Percentiles rank a stretch among this genome's conserved stretches.
Conservation (phyloP, 2,797 vertebrate genomes). For the Myotis myotis region DNA sequence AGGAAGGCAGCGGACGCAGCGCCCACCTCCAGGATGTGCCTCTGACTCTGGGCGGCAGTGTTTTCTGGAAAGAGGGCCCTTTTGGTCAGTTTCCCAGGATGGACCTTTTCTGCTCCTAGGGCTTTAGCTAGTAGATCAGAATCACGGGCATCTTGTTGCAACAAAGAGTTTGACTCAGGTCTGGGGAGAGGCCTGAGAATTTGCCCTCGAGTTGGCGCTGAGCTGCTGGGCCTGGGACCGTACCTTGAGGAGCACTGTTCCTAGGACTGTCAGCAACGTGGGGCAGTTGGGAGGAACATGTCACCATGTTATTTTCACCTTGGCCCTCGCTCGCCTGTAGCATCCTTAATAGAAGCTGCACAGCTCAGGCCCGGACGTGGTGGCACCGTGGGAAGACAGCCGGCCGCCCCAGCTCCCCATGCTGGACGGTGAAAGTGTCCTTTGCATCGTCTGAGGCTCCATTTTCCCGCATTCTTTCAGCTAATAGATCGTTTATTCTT, state of each 20-base stretch:
- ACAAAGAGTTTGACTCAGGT: neutral
- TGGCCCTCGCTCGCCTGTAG: neutral
- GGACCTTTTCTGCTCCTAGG: neutral
- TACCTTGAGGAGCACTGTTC: neutral
- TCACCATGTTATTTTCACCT: too few relatives aligned
- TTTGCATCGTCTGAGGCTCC: accelerated
- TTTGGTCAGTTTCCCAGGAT: neutral
- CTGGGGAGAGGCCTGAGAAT: neutral
- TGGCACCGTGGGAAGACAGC: accelerated
- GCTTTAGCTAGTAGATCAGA: neutral
- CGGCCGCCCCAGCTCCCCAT: accelerated
- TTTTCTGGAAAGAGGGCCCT: neutral
- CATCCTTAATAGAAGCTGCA: accelerated
- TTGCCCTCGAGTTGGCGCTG: neutral
- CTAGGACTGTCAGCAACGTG: neutral
- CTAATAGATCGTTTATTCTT: neutral
- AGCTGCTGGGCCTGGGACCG: too few relatives aligned
- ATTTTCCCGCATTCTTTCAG: neutral
- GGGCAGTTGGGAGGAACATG: neutral
- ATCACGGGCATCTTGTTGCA: neutral
- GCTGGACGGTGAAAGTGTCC: accelerated
- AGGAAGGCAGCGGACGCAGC: neutral
- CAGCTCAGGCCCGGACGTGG: accelerated
- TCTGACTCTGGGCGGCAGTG: too few relatives aligned
- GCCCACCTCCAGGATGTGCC: too few relatives aligned